Conservation (phyloP, 2,797 vertebrate species). For the Chiroxiphia lanceolata region DNA sequence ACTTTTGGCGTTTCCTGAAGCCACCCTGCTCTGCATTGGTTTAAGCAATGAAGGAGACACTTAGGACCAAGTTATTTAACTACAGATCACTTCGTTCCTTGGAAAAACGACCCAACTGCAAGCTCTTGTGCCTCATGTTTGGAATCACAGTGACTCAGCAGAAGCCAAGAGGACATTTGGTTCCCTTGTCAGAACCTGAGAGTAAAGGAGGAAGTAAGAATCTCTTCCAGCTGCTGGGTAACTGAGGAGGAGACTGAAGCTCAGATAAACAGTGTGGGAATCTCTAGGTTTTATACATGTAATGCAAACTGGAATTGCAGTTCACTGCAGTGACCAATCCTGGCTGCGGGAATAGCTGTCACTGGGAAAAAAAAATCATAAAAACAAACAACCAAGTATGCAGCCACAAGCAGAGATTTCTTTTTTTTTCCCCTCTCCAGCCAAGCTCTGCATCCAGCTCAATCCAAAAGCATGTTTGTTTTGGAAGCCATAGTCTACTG, state of each 20-base stretch:
- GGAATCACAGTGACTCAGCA: not conserved
- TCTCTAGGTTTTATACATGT: not conserved
- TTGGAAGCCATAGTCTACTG: slow-evolving; percentile 39
- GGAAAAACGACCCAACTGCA: not conserved
- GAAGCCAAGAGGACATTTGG: not conserved
- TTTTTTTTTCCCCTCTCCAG: not conserved
- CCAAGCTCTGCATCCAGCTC: slow-evolving; percentile 12
- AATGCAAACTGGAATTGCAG: not conserved
- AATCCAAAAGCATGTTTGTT: slow-evolving; percentile 51
- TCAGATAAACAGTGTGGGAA: not conserved
- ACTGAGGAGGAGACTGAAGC: not conserved
- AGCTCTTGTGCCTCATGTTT: not conserved
- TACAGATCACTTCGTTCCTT: not conserved
- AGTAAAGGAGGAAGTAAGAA: not conserved
- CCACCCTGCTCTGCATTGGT: not conserved
- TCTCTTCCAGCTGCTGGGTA: not conserved
- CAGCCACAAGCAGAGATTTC: not conserved
- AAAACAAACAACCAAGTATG: slow-evolving; percentile 10
- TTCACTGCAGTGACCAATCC: not conserved
- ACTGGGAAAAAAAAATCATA: not conserved
- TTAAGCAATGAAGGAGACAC: not conserved
- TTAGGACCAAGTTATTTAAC: not conserved
- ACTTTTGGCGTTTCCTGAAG: not conserved
- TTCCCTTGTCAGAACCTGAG: not conserved
- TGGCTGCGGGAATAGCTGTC: slow-evolving; percentile 5